Evolutionary conservation across 2,113 vertebrate genomes (phyloP).

Genomic region (Daphoenositta chrysoptera): DNA sequence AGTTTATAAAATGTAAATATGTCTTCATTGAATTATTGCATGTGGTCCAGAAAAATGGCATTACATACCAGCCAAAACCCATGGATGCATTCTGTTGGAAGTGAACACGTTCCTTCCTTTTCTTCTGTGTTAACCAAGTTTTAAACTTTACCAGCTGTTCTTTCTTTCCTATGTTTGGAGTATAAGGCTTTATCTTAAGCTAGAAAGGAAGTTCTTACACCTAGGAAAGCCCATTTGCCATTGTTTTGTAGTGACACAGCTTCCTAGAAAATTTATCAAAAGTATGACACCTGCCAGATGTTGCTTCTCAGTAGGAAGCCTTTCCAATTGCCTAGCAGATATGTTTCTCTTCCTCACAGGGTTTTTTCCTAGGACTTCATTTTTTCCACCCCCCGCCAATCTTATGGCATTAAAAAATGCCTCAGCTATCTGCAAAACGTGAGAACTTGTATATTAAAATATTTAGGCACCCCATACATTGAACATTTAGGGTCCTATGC

Average conservation of each 20-base stretch:
- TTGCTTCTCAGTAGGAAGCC: neutral
- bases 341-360: neutral
- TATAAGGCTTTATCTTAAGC: neutral
- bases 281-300: neutral
- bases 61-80: neutral
- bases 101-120: neutral
- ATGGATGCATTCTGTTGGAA: neutral
- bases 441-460: neutral
- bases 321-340: neutral
- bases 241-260: neutral
- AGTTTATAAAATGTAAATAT: neutral
- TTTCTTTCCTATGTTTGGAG: neutral
- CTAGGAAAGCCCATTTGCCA: neutral
- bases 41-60: neutral
- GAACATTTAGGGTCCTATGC: neutral
- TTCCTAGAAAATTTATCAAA: neutral
- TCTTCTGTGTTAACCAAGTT: neutral
- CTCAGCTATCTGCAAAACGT: neutral
- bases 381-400: rapidly evolving
- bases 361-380: neutral
- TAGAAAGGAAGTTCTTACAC: neutral
- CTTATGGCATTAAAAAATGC: neutral
- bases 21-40: neutral
- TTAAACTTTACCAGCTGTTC: neutral
- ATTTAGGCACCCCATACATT: neutral